Evolutionary conservation across 2,888 invertebrate species (phyloP).

Genomic region (Cacoxenus indagator): DNA sequence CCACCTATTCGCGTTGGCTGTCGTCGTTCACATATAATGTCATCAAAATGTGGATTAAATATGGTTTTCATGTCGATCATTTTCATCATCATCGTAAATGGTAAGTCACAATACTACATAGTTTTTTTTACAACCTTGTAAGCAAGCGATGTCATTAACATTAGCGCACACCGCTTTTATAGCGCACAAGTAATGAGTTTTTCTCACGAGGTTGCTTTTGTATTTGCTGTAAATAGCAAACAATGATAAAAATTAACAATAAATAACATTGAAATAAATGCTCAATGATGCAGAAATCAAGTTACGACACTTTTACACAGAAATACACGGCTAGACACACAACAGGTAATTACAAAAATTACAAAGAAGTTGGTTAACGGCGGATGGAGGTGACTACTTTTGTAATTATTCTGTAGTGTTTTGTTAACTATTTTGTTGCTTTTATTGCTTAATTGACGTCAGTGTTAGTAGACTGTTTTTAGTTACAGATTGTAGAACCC

Average conservation of each 20-base stretch:
- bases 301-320: constrained; percentile 32
- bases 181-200: background rate
- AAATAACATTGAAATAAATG: constrained; percentile 54
- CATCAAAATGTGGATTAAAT: constrained; percentile 71
- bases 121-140: background rate
- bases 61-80: constrained; percentile 69
- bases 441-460: background rate
- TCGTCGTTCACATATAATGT: constrained; percentile 62
- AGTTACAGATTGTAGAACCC: no score
- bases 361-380: background rate
- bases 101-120: constrained; percentile 64
- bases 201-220: background rate
- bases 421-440: background rate
- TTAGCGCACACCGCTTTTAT: no score
- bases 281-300: constrained; percentile 55
- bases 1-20: constrained; percentile 43
- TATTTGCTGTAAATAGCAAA: background rate
- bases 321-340: constrained; percentile 31
- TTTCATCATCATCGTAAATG: constrained; percentile 71
- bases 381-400: background rate
- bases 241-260: background rate
- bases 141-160: no score
- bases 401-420: constrained; percentile 15
- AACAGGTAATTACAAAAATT: constrained; percentile 36
- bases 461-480: background rate